Conservation (phyloP, 2,797 vertebrate genomes). For the Hapalemur alaotrensis region DNA sequence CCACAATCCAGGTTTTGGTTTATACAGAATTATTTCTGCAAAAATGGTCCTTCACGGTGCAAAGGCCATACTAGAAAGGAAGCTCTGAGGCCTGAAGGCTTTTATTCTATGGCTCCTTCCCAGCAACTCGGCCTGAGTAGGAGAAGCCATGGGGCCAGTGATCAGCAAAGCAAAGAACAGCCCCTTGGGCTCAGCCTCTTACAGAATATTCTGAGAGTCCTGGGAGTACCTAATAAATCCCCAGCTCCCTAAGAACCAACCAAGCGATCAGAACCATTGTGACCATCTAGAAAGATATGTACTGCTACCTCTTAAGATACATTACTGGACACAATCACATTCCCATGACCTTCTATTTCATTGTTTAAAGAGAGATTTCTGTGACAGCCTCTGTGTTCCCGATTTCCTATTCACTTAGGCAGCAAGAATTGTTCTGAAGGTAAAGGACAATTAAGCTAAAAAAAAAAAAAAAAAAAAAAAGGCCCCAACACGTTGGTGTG, state of each 20-base stretch:
- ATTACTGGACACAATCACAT: neutral
- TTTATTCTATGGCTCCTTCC: neutral
- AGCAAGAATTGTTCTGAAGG: neutral
- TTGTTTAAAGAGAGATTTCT: slow-evolving; percentile 13
- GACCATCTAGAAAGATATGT: neutral
- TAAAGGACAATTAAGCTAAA: neutral
- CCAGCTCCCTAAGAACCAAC: neutral
- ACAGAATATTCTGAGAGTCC: neutral
- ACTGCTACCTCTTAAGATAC: neutral
- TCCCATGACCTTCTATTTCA: neutral
- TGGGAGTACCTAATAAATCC: neutral
- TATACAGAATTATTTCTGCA: neutral
- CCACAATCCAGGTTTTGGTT: neutral
- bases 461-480: neutral
- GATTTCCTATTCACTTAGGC: neutral
- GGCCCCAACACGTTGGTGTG: neutral
- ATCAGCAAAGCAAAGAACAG: neutral
- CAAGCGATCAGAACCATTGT: neutral
- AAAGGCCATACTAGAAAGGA: neutral
- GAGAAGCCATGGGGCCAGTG: neutral
- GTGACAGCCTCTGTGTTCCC: neutral
- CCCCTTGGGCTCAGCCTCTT: neutral
- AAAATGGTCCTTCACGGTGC: neutral
- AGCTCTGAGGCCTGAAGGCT: neutral
- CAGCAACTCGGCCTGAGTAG: neutral